Conservation (phyloP, 1,140 invertebrate genomes). For the Thaumetopoea pityocampa region DNA sequence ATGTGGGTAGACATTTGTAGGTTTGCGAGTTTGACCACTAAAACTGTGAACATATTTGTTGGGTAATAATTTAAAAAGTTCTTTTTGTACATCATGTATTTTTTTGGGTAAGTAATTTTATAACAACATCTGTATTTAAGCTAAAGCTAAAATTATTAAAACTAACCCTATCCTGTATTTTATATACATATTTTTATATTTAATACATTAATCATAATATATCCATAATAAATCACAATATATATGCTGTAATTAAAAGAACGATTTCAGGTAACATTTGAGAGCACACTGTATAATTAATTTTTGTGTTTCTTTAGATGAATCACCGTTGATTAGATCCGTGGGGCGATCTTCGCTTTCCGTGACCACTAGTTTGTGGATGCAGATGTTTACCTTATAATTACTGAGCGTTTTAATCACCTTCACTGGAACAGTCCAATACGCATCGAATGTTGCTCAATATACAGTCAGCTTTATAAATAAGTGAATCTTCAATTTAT, state of each 20-base stretch:
- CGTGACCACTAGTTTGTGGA: slow-evolving; percentile 41
- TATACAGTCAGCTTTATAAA: slow-evolving; percentile 15
- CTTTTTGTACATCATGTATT: too few species aligned
- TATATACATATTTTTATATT: too few species aligned
- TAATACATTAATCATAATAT: slow-evolving; percentile 50
- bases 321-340: slow-evolving; percentile 65
- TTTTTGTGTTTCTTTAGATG: slow-evolving; percentile 65
- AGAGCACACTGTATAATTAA: slow-evolving; percentile 65
- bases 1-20: too few species aligned
- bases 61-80: too few species aligned
- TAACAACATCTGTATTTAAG: too few species aligned
- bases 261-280: slow-evolving; percentile 58
- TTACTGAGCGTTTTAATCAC: slow-evolving; percentile 54
- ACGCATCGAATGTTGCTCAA: slow-evolving; percentile 11
- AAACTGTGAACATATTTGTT: too few species aligned
- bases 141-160: too few species aligned
- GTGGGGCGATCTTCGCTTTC: slow-evolving; percentile 38
- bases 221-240: slow-evolving; percentile 58
- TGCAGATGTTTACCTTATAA: slow-evolving; percentile 68
- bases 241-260: slow-evolving; percentile 63
- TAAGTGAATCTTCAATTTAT: slow-evolving; percentile 8
- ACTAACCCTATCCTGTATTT: too few species aligned
- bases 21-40: too few species aligned
- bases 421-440: slow-evolving; percentile 15
- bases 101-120: too few species aligned